Evolutionary conservation across 2,888 invertebrate species (phyloP).

Genomic region (Beris morrisii): DNA sequence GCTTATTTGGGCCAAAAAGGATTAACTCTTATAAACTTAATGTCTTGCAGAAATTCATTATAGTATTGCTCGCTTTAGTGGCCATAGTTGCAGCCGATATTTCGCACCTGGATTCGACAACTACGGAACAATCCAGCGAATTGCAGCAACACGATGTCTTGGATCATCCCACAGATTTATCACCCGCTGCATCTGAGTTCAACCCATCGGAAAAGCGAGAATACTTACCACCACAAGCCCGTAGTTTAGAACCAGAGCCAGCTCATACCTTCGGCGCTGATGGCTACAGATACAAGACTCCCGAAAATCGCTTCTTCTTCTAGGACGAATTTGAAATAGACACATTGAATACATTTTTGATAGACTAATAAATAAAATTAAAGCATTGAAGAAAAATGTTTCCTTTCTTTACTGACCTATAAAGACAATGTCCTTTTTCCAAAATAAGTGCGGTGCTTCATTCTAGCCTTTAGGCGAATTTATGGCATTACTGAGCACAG

Average conservation of each 20-base stretch:
- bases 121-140: background rate
- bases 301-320: background rate
- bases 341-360: too few relatives aligned
- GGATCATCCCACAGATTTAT: background rate
- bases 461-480: too few relatives aligned
- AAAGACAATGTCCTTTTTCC: too few relatives aligned
- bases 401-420: too few relatives aligned
- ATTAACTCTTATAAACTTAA: background rate
- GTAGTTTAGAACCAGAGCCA: background rate
- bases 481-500: too few relatives aligned
- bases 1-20: background rate
- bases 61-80: background rate
- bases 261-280: slow-evolving; percentile 6
- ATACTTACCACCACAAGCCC: background rate
- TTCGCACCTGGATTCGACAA: background rate
- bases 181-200: background rate
- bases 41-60: slow-evolving; percentile 1
- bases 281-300: slow-evolving; percentile 3
- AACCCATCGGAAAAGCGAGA: background rate
- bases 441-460: too few relatives aligned
- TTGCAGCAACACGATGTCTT: background rate
- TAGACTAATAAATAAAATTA: too few relatives aligned
- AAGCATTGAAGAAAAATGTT: too few relatives aligned
- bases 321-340: background rate
- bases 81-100: background rate